A percentile compares a stretch with the other conserved stretches of the same genome.
phyloP scores from a whole-genome alignment of 2,113 vertebrate species.

The Pelodiscus sinensis region DNA sequence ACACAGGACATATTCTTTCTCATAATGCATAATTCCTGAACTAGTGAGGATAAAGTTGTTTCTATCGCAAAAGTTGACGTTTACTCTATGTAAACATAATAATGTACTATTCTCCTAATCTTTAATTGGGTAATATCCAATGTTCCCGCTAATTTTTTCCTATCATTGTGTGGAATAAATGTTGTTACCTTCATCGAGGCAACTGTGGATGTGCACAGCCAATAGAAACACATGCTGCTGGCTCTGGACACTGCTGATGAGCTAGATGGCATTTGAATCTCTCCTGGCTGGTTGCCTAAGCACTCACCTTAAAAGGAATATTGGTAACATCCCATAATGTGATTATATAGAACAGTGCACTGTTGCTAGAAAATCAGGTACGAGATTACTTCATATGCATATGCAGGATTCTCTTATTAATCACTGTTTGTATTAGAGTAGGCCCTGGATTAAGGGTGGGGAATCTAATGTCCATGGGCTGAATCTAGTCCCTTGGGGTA shows the following conservation, averaged over 20 bases:
- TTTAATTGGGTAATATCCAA: background rate
- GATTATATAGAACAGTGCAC: background rate
- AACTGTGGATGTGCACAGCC: too few relatives aligned
- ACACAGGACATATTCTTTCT: background rate
- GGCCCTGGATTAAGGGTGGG: too few relatives aligned
- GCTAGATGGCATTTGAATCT: too few relatives aligned
- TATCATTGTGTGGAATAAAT: too few relatives aligned
- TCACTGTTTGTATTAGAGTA: fast-evolving
- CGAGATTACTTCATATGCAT: background rate
- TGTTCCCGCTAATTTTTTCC: too few relatives aligned
- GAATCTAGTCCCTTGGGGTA: too few relatives aligned
- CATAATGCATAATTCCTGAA: background rate
- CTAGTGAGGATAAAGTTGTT: background rate
- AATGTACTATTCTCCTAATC: background rate
- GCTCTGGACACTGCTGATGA: too few relatives aligned
- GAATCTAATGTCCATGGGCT: too few relatives aligned
- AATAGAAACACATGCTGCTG: too few relatives aligned
- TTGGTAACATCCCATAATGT: background rate
- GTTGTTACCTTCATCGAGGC: too few relatives aligned
- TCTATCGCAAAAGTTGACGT: background rate
- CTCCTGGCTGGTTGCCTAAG: too few relatives aligned
- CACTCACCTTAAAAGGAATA: too few relatives aligned
- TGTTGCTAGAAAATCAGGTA: background rate
- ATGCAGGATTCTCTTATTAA: background rate
- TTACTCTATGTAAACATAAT: background rate